Base-by-base conservation (phyloP, 2,888 invertebrate species). In the Scaptodrosophila latifasciaeformis region DNA sequence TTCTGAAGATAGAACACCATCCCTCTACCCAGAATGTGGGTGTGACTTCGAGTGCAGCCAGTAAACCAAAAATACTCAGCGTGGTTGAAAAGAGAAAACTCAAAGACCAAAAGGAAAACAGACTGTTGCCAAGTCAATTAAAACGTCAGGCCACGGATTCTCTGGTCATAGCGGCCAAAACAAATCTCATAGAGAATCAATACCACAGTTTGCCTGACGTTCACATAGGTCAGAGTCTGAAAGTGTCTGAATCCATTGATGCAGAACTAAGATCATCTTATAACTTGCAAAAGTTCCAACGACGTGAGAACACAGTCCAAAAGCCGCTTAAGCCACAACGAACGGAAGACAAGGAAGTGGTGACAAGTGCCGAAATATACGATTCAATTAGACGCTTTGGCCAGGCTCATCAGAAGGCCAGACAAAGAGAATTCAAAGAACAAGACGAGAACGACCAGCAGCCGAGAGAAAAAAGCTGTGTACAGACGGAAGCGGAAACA, bases 201-300 rank as follows among this genome's bases (percentile, higher is more conserved):
- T 92, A 91, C 76, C 90, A 90, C 84, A 92, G 92, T 17, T 86
- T 92, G 60, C 92, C 92, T 6, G 92, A 92, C 83, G 90, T 92
- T 42, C 90, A 91, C 52, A 90, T 91, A 18, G 90, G 91, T 56
- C 91, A 91, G 82, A 91, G 90, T 79, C 88, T 92, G 58, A 89
- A 91, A 70, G 91, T 91, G 78, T 92, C 90, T 54, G 92, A 92
- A 82, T 89, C 90, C 65, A 92, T 92, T 70, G 92, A 92, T 82
- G 90, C 90, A 52, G 92, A 92, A 82, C 84, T 92, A 50, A 87
- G 92, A 30, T 88, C 83, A 15, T 85, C 85, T 9, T 86, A 86
- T 61, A 83, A 85, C 44, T 55, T 80, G 31, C 79, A 83, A 44
- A 65, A 80, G 37, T 76, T 70, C 40, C 72, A 80, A 37, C 62